Percentiles rank a stretch among this genome's conserved stretches.
Conservation (phyloP, 2,888 invertebrate genomes). For the Tenthredo scrophulariae region DNA sequence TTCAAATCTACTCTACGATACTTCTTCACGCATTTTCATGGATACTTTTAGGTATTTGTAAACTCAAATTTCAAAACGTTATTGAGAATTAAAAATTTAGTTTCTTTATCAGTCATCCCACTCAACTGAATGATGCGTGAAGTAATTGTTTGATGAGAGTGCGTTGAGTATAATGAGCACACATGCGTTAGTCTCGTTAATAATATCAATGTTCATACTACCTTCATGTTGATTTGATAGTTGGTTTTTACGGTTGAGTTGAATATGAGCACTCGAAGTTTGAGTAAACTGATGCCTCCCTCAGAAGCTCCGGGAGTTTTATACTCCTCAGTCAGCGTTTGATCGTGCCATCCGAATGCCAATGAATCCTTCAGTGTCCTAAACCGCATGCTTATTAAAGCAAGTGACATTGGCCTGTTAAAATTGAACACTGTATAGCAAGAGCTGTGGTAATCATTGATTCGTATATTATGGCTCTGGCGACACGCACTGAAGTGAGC, state of each 20-base stretch:
- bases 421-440: constrained; percentile 29
- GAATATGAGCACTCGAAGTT: constrained; percentile 44
- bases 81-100: neutral
- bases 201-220: constrained; percentile 27
- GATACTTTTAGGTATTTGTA: neutral
- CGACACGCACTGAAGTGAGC: neutral
- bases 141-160: neutral
- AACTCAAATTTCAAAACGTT: neutral
- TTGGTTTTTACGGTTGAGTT: neutral
- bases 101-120: neutral
- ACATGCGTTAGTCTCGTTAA: neutral
- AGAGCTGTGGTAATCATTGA: constrained; percentile 45
- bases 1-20: neutral
- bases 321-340: constrained; percentile 27
- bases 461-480: constrained; percentile 1
- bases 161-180: neutral
- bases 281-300: constrained; percentile 49
- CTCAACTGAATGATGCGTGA: neutral
- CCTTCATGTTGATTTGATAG: constrained; percentile 40
- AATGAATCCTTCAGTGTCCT: constrained; percentile 39
- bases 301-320: constrained; percentile 35
- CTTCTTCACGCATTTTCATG: neutral
- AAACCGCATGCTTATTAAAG: constrained; percentile 44
- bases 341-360: constrained; percentile 46
- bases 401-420: constrained; percentile 52